Base-by-base conservation (phyloP, 2,797 vertebrate species). In the Triplophysa yarkandensis region DNA sequence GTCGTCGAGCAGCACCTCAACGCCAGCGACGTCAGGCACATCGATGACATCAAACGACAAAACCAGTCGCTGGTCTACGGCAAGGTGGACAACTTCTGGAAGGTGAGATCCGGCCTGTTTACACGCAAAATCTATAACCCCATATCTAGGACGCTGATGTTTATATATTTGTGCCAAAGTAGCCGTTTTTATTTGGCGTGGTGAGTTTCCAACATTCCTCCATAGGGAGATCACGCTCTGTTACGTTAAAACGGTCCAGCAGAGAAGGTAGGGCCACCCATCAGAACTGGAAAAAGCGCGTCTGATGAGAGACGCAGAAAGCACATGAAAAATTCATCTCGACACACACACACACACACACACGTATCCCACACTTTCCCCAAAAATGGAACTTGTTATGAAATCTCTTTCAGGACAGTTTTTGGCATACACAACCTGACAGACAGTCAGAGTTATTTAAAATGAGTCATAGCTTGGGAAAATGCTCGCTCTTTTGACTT, bases 1-100 rank as follows among this genome's bases (percentile, higher is more conserved):
- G 98, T 99, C 39, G 98, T 99, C 64, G 98, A 99, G 88, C 97
- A 99, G 83, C 96, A 99, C 83, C 93, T 99, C 69, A 99, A 99
- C 78, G 94, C 96, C 90, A 99, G 97, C 25, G 98, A 99, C 86
- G 93, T 98, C 87, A 89, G 82, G 50, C 97, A 98, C 90, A 97
- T 99, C 27, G 95, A 97, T 0, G 96, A 99, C 85, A 93, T 99
- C 89, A 99, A 99, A 88, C 92, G 98, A 25, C 96, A 99, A 89
- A 98, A 99, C 89, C 96, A 98, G 83, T 98, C 97, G 0, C 94
- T 99, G 0, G 98, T 98, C 77, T 99, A 99, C 60, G 98, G 98
- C 70, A 99, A 99, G 87, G 98, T 99, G 4, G 97, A 99, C 90
- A 96, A 94, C 90, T 99, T 99, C 91, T 99, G 98, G 98, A 99